Percentiles rank a stretch among this genome's conserved stretches.
Evolutionary conservation across 2,113 vertebrate species (phyloP).

Genomic region (Oophaga pumilio): DNA sequence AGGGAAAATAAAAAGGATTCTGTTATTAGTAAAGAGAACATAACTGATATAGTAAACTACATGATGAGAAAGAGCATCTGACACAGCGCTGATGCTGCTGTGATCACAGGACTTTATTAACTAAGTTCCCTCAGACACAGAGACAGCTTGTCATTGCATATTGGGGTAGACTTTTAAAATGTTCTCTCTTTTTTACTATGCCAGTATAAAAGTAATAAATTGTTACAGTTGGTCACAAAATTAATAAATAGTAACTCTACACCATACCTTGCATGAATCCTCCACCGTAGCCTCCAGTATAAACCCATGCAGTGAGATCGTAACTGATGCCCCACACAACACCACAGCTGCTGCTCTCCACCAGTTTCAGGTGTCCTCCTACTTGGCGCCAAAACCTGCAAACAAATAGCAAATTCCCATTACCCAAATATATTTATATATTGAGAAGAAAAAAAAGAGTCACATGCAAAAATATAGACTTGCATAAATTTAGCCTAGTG

Average conservation of each 20-base stretch:
- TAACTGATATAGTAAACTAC: not conserved
- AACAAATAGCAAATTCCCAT: not conserved
- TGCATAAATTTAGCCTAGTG: not conserved
- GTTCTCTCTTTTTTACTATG: too few relatives aligned
- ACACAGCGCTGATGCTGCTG: too few relatives aligned
- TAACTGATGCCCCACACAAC: constrained; percentile 93
- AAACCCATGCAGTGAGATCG: constrained; percentile 89
- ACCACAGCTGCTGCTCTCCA: constrained; percentile 85
- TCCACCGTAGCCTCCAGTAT: constrained; percentile 88
- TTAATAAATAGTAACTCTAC: not conserved
- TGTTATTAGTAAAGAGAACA: not conserved
- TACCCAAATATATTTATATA: not conserved
- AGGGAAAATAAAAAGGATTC: not conserved
- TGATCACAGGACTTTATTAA: too few relatives aligned
- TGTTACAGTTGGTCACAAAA: too few relatives aligned
- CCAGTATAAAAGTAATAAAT: too few relatives aligned
- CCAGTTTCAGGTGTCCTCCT: constrained; percentile 86
- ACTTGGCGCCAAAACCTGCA: constrained; percentile 95
- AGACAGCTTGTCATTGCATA: too few relatives aligned
- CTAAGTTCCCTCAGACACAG: too few relatives aligned
- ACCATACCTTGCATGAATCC: constrained; percentile 88
- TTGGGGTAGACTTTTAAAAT: too few relatives aligned
- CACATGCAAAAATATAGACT: not conserved
- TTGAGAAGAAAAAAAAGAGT: not conserved
- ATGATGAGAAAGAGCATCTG: too few relatives aligned